Percentiles rank a stretch among this genome's conserved stretches.
These are phyloP conservation scores for Hafferia zeledoni DNA, from an alignment of 2,797 vertebrate species.

Conservation along the genomic window DNA sequence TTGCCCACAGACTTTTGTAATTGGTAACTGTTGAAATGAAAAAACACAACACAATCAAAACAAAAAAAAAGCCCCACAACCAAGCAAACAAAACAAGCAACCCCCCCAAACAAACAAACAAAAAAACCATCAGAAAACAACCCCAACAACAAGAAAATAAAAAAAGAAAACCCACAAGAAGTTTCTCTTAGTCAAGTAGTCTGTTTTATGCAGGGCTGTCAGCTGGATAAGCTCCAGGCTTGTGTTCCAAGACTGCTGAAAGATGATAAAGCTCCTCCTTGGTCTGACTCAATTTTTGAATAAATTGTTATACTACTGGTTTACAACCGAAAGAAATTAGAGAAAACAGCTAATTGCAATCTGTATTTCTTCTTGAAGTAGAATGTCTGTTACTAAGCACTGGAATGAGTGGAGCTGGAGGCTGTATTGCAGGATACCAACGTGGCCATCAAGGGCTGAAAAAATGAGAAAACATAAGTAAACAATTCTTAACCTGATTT, in stretches of 20 bases:
- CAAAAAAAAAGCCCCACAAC: no score
- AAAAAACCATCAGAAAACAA: neutral
- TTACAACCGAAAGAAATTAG: neutral
- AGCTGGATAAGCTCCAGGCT: neutral
- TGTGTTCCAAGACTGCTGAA: conserved; percentile 25
- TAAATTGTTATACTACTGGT: neutral
- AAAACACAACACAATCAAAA: neutral
- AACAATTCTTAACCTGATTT: neutral
- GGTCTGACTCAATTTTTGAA: neutral
- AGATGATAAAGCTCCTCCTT: conserved; percentile 4
- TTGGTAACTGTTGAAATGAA: neutral
- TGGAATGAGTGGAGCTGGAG: neutral
- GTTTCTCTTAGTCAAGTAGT: neutral
- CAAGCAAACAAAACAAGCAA: neutral
- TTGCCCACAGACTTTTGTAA: neutral
- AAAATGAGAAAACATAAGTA: neutral
- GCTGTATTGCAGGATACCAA: neutral
- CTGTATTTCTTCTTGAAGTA: neutral
- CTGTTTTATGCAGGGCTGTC: neutral
- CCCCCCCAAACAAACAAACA: neutral
- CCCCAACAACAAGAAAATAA: neutral
- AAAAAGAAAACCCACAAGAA: neutral
- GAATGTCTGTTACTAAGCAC: neutral
- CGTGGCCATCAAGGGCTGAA: neutral
- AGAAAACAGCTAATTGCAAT: neutral